Evolutionary conservation across 2,113 vertebrate genomes (phyloP), one percentile per base, ranked within the genome.

Genomic region (Probosciger aterrimus): DNA sequence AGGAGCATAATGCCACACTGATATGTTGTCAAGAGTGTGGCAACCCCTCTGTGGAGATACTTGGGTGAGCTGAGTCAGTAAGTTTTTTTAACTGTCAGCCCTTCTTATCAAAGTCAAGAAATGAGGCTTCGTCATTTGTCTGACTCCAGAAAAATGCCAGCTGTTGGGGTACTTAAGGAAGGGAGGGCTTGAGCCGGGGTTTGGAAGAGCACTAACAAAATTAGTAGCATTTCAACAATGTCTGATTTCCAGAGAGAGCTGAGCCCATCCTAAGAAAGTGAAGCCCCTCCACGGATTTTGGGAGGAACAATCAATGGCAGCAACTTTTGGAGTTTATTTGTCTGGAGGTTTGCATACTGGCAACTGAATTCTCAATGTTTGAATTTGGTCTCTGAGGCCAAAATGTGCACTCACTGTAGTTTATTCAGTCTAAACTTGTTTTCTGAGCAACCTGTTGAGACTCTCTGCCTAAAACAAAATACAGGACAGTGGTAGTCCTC

Each of bases 51-150:
- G 77, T 5, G 6, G 33, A 95, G 81, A 71, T 47, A 68, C 81
- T 92, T 75, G 55, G 63, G 50, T 87, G 57, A 96, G 83, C 88
- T 91, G 94, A 97, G 86, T 93, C 89, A 87, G 68, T 93, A 88
- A 75, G 80, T 93, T 93, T 95, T 84, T 92, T 93, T 73, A 75
- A 87, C 65, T 89, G 84, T 91, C 90, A 96, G 62, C 43, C 35
- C 50, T 94, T 88, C 78, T 87, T 60, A 60, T 78, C 55, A 60
- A 86, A 96, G 47, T 55, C 60, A 71, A 86, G 65, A 68, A 92
- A 84, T 0, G 4, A 92, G 16, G 39, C 55, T 86, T 95, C 87
- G 78, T 44, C 50, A 41, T 80, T 92, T 39, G 44, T 81, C 52
- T 91, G 73, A 91, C 60, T 92, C 71, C 69, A 4, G 4, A 4